These are phyloP conservation scores for Pissodes strobi DNA, from an alignment of 1,140 invertebrate genomes.

Conservation along the genomic window DNA sequence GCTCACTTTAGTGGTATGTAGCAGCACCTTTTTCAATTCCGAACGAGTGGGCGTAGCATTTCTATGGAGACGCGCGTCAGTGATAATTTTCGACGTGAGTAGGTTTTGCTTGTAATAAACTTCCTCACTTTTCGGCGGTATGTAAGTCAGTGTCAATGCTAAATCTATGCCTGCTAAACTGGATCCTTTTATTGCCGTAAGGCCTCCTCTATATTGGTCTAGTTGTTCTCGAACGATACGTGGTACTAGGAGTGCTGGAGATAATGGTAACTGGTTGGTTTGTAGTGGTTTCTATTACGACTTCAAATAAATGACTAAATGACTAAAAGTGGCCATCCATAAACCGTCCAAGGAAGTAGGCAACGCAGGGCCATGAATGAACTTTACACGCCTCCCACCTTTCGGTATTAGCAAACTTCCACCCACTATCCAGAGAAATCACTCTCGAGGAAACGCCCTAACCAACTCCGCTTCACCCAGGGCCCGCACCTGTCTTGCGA, in stretches of 20 bases:
- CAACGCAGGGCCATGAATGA: not conserved
- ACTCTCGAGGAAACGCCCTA: too few species aligned
- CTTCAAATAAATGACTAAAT: constrained; percentile 26
- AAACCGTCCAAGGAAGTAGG: not conserved
- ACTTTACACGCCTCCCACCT: too few species aligned
- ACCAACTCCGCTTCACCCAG: too few species aligned
- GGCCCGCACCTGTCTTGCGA: too few species aligned
- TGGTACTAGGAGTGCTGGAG: not conserved
- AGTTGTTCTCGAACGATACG: constrained; percentile 5
- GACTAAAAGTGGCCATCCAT: constrained; percentile 27
- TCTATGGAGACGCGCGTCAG: constrained; percentile 47
- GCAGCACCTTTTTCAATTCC: constrained; percentile 35
- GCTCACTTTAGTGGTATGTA: constrained; percentile 36
- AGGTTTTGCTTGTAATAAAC: constrained; percentile 9
- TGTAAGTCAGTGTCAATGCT: constrained; percentile 34
- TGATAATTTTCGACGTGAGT: constrained; percentile 27
- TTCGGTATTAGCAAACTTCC: too few species aligned
- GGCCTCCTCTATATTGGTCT: constrained; percentile 22
- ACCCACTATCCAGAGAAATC: too few species aligned
- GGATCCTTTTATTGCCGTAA: constrained; percentile 6
- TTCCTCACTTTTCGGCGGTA: constrained; percentile 17
- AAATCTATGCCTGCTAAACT: constrained; percentile 39
- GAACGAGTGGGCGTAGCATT: constrained; percentile 45
- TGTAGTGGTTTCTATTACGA: constrained; percentile 26
- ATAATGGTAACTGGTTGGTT: not conserved